A percentile compares a stretch with the other conserved stretches of the same genome.
Evolutionary conservation across 2,888 invertebrate genomes (phyloP).

Genomic region (Drosophila bunnanda): DNA sequence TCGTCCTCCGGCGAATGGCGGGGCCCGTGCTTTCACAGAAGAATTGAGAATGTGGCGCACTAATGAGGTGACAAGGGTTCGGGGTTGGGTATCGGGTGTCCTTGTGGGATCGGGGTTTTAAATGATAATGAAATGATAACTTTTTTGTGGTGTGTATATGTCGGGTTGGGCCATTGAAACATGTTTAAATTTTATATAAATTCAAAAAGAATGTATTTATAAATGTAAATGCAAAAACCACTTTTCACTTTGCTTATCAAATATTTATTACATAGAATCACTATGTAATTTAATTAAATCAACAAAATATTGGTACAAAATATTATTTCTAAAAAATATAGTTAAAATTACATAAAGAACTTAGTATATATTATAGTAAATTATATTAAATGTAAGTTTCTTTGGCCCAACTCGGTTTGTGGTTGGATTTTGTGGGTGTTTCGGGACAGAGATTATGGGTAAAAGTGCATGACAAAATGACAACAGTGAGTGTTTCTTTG

Average conservation of each 20-base stretch:
- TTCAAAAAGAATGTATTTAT: neutral
- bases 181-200: neutral
- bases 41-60: conserved; percentile 84
- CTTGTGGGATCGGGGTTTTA: conserved; percentile 26
- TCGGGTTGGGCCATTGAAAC: conserved; percentile 15
- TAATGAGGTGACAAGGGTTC: conserved; percentile 73
- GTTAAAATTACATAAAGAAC: too few relatives aligned
- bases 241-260: too few relatives aligned
- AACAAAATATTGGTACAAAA: too few relatives aligned
- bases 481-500: conserved; percentile 75
- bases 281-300: too few relatives aligned
- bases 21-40: conserved; percentile 86
- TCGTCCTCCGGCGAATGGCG: conserved; percentile 82
- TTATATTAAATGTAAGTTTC: neutral
- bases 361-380: too few relatives aligned
- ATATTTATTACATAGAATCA: too few relatives aligned
- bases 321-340: too few relatives aligned
- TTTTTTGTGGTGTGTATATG: conserved; percentile 42
- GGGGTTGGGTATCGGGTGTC: conserved; percentile 22
- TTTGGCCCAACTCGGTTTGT: conserved; percentile 23
- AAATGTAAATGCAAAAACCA: neutral
- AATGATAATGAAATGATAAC: conserved; percentile 55
- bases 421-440: conserved; percentile 32
- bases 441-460: conserved; percentile 58
- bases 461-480: conserved; percentile 75